Evolutionary conservation across 2,888 invertebrate genomes (phyloP).

Genomic region (Drosophila mercatorum): DNA sequence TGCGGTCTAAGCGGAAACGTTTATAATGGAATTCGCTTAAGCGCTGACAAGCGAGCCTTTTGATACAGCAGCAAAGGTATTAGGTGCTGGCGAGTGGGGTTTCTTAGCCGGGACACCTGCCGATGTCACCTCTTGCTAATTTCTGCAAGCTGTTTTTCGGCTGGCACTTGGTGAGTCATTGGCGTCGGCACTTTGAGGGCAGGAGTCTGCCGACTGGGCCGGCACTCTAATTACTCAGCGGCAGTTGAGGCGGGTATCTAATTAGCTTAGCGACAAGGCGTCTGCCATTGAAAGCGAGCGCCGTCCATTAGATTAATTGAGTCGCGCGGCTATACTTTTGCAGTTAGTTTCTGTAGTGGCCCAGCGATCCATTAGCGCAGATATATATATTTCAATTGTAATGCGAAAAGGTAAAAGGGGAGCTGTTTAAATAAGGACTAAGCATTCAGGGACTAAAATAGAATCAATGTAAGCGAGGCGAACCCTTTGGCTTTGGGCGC

Average conservation of each 20-base stretch:
- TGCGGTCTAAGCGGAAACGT: slow-evolving; percentile 76
- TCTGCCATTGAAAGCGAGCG: slow-evolving; percentile 43
- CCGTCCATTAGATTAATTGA: slow-evolving; percentile 60
- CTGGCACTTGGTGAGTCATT: slow-evolving; percentile 27
- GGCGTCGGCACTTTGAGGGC: not conserved
- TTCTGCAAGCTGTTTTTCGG: slow-evolving; percentile 43
- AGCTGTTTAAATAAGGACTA: not conserved
- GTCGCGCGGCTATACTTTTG: slow-evolving; percentile 17
- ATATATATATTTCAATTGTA: slow-evolving; percentile 11
- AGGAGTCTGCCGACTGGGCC: slow-evolving; percentile 25
- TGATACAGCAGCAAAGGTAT: not conserved
- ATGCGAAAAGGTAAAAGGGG: not conserved
- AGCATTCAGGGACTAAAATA: not conserved
- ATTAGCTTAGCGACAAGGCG: slow-evolving; percentile 55
- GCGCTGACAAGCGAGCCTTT: slow-evolving; percentile 43
- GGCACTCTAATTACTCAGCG: slow-evolving; percentile 60
- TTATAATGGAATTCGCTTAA: slow-evolving; percentile 77
- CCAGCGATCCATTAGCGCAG: not conserved
- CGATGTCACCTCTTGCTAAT: slow-evolving; percentile 43
- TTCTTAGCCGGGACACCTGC: not conserved
- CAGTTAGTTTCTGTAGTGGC: slow-evolving; percentile 2
- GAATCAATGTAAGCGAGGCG: not conserved
- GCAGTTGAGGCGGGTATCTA: slow-evolving; percentile 63
- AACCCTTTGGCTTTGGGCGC: not conserved
- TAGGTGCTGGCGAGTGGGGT: not conserved